Conservation (phyloP, 2,113 vertebrate genomes). For the Oryzias woworae region DNA sequence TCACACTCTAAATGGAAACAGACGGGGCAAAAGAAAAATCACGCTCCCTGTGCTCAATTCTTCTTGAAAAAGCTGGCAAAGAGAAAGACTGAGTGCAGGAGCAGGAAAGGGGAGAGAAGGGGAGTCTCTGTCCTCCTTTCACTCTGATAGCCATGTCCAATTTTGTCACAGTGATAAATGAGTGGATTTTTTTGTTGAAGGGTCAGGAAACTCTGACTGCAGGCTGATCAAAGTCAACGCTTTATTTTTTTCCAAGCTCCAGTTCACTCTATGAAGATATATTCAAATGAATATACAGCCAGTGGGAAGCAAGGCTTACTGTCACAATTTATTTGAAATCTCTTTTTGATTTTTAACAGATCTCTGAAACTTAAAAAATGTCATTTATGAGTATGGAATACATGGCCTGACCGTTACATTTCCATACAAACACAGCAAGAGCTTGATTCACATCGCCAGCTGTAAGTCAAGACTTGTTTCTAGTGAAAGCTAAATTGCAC, state of each 20-base stretch:
- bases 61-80: conserved; percentile 51
- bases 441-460: no score
- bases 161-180: conserved; percentile 74
- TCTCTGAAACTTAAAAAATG: no score
- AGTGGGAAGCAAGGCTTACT: conserved; percentile 16
- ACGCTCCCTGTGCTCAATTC: conserved; percentile 58
- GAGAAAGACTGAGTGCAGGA: conserved; percentile 39
- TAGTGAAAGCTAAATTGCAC: no score
- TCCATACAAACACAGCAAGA: no score
- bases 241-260: conserved; percentile 55
- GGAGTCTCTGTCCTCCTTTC: conserved; percentile 65
- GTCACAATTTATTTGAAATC: conserved; percentile 1
- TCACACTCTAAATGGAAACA: conserved; percentile 58
- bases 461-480: no score
- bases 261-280: conserved; percentile 31
- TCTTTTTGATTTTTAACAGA: no score
- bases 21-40: conserved; percentile 38
- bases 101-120: conserved; percentile 48
- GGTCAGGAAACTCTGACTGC: conserved; percentile 64
- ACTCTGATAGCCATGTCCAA: conserved; percentile 73
- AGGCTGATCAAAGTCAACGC: conserved; percentile 67
- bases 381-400: no score
- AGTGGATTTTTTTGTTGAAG: conserved; percentile 68
- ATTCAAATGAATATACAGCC: conserved; percentile 56
- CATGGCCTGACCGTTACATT: no score